These are phyloP conservation scores for Lipophrys pholis DNA, from an alignment of 2,113 vertebrate genomes.

Conservation along the genomic window DNA sequence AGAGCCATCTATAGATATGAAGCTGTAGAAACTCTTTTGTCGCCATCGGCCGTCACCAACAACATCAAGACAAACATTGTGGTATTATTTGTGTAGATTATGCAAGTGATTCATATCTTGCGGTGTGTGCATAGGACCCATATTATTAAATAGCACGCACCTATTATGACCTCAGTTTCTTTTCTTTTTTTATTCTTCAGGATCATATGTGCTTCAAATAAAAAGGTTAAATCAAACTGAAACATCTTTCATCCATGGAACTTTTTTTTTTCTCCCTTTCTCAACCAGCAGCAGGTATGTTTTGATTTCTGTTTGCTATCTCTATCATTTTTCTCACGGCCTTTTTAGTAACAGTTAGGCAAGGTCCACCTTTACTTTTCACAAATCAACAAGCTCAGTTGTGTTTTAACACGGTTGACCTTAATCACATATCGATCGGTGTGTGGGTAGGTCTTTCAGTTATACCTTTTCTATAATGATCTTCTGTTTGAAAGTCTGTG, in stretches of 20 bases:
- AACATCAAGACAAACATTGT: neutral
- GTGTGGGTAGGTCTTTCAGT: constrained; percentile 12
- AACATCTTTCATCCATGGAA: constrained; percentile 24
- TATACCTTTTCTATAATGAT: constrained; percentile 40
- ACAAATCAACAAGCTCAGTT: constrained; percentile 48
- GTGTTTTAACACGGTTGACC: constrained; percentile 43
- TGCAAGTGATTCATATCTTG: no score
- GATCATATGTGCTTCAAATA: neutral
- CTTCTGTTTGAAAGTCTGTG: neutral
- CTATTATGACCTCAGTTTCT: no score
- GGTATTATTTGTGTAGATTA: neutral
- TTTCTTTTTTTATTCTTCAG: neutral
- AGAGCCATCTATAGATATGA: neutral
- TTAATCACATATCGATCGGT: neutral
- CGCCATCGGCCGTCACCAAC: neutral
- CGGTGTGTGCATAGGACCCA: no score
- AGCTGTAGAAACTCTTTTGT: no score
- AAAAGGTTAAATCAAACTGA: constrained; percentile 12
- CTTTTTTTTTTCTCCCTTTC: constrained; percentile 33
- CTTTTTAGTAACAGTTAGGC: constrained; percentile 38
- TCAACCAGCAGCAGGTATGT: constrained; percentile 44
- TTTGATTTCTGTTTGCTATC: constrained; percentile 47
- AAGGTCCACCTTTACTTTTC: constrained; percentile 37
- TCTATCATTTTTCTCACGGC: constrained; percentile 37
- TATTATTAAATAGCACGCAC: no score